Base-by-base conservation (phyloP, 2,113 vertebrate species). In the Dasyprocta punctata region DNA sequence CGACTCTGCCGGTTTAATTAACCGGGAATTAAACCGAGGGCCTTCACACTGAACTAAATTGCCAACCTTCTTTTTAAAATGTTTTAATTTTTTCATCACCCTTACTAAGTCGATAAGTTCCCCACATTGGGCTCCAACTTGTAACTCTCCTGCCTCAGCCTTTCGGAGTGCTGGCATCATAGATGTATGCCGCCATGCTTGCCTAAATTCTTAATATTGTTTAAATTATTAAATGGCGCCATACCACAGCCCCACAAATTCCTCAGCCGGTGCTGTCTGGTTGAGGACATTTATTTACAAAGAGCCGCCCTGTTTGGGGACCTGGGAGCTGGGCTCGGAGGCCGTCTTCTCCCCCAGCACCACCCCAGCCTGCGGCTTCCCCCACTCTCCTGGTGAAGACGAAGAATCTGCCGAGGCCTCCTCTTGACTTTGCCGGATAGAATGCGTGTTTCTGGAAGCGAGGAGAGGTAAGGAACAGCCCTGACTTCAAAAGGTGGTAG, bases 291-390 rank as follows among this genome's bases (percentile, higher is more conserved):
- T 73, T 47, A 1, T 44, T 82, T 11, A 38, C 30, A 28, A 33
- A 52, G 24, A 58, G 36, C 16, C 30, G 14, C 83, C 56, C 86
- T 60, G 22, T 44, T 54, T 94, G 56, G 71, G 52, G 54, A 69
- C 28, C 65, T 93, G 49, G 71, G 58, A 58, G 58, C 19, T 30
- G 1, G 65, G 41, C 63, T 0, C 19, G 28, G 20, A 54, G 17
- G 36, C 14, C 20, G 4, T 9, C 24, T 28, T 24, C 41, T 63
- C n/a, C 41, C 44, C n/a, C 14, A 16, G 20, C 38, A 30, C 14
- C 0, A 0, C 24, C 71, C 11, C n/a, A 17, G 33, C 10, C n/a
- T 26, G 10, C 26, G 1, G 19, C 30, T 12, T 20, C 14, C 17
- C 14, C 47, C 24, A 0, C 19, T 28, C 5, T 47, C 5, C 49